Base-by-base conservation (phyloP, 2,888 invertebrate genomes). In the Oxystoma pomonae region DNA sequence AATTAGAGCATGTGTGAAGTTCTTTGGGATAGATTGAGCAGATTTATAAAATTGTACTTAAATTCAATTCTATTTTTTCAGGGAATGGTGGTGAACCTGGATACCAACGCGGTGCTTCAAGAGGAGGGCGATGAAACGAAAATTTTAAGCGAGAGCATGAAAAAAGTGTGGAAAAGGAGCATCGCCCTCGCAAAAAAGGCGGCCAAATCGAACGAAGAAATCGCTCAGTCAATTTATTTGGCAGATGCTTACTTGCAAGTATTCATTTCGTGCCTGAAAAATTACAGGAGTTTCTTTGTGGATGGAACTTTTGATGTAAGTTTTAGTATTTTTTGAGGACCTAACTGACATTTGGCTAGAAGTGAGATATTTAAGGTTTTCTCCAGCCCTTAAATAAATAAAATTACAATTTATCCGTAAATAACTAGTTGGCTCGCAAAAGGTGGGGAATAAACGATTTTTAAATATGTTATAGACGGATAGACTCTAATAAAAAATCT, bases 201-300 rank as follows among this genome's bases (percentile, higher is more conserved):
- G 55, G 65, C 78, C 52, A 78, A 80, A 58, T 78, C 80, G 17
- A 59, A 62, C 1, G 83, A 83, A 64, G 84, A 83, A 67, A 80
- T 81, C 65, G 84, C 86, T 0, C 81, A 87, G n/a, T 90, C 90
- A 69, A 86, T 90, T 22, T 84, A 91, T 78, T 86, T 92, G 16
- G 88, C 90, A 0, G 92, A 94, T 75, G 90, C 91, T 0, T 92
- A 94, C 72, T 78, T 91, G 20, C 81, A 91, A 63, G 87, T 91
- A 73, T 94, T 93, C 75, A 88, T 92, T 1, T 89, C 91, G 71
- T 84, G 89, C 5, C 78, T 91, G 66, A 90, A 90, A 0, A 89
- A 90, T 73, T 91, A 89, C 75, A 81, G 81, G 57, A 80, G 86
- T 76, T 86, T 82, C 75, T 77, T 90, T 73, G 74, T 83, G 74